Evolutionary conservation across 2,797 vertebrate species (phyloP).

Genomic region (Cichlasoma orientale): DNA sequence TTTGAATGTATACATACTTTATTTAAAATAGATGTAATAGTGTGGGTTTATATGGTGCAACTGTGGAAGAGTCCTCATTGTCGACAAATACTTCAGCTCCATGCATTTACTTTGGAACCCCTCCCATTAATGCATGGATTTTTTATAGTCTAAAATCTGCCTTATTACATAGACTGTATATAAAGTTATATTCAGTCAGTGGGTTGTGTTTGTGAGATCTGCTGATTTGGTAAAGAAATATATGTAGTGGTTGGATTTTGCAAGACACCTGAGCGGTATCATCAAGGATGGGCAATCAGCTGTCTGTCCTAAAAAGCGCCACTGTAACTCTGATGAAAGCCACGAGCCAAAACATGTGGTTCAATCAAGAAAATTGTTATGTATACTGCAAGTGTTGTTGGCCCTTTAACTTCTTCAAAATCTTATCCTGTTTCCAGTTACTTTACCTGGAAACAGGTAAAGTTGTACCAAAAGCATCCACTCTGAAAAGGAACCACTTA

Average conservation of each 20-base stretch:
- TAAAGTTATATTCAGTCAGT: background rate
- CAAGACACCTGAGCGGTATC: too few species aligned
- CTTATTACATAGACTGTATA: too few species aligned
- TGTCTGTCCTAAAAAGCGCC: too few species aligned
- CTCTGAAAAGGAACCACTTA: background rate
- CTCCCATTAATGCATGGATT: too few species aligned
- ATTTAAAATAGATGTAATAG: background rate
- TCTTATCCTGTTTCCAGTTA: background rate
- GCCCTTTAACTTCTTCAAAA: background rate
- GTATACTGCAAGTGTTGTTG: background rate
- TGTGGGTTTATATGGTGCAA: background rate
- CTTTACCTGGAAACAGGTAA: background rate
- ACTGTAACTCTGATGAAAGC: too few species aligned
- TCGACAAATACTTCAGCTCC: background rate
- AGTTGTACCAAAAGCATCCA: background rate
- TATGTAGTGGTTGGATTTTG: too few species aligned
- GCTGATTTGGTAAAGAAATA: too few species aligned
- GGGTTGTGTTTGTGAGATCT: too few species aligned
- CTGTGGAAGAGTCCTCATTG: background rate
- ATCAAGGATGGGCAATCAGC: too few species aligned
- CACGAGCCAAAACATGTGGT: too few species aligned
- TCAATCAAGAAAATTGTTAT: too few species aligned
- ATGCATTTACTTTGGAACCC: background rate
- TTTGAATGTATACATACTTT: background rate
- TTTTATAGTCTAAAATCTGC: too few species aligned